A percentile compares a stretch with the other conserved stretches of the same genome.
Conservation (phyloP, 2,797 vertebrate genomes). For the Trichosurus vulpecula region DNA sequence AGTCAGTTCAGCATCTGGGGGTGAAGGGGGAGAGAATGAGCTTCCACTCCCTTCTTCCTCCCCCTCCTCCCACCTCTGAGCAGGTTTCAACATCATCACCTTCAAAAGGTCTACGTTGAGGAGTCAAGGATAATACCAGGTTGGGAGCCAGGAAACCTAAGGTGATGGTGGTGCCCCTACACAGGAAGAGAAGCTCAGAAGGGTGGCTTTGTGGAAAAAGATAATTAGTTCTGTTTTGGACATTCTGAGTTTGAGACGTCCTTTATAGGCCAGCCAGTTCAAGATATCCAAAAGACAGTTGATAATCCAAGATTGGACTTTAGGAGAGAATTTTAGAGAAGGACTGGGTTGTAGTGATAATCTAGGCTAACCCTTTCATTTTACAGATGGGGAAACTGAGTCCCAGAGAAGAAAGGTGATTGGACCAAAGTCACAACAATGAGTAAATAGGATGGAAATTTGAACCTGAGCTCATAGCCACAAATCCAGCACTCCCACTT, state of each 20-base stretch:
- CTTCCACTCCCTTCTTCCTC: neutral
- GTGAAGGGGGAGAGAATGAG: neutral
- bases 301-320: neutral
- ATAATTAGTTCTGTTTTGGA: neutral
- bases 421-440: neutral
- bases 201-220: neutral
- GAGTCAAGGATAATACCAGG: neutral
- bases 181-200: neutral
- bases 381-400: constrained; percentile 11
- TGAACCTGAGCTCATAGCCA: neutral
- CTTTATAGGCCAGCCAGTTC: neutral
- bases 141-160: neutral
- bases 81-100: neutral
- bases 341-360: neutral
- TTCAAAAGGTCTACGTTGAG: neutral
- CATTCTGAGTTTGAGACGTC: neutral
- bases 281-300: neutral
- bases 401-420: constrained; percentile 8
- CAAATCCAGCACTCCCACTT: neutral
- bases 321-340: neutral
- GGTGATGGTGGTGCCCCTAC: neutral
- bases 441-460: neutral
- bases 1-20: neutral
- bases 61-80: neutral
- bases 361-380: neutral